Base-by-base conservation (phyloP, 2,113 vertebrate species). In the Boulengeromyrus knoepffleri region DNA sequence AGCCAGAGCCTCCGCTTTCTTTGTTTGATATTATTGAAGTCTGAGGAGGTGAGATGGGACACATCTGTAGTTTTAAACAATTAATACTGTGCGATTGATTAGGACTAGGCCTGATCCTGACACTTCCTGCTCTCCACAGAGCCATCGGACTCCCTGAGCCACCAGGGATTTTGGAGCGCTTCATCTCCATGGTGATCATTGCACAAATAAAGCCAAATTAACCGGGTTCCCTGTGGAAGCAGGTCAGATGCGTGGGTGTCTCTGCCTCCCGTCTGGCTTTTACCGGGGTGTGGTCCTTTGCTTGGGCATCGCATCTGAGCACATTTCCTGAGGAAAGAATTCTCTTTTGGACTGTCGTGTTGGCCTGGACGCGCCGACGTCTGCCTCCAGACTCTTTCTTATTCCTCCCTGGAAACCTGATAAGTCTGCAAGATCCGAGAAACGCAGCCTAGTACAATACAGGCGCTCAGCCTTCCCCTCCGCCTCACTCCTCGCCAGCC, bases 331-430 rank as follows among this genome's bases (percentile, higher is more conserved):
- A 92, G 92, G 92, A 93, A 90, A 91, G 91, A 94, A 93, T 92
- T 92, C 91, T 90, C 91, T 92, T 80, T 93, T 92, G 91, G 91
- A 90, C 62, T 39, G 62, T 52, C 46, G 66, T 62, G 53, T 90
- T 89, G 92, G 92, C 91, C 90, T 87, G 92, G 90, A 42, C 83
- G 90, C 91, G 89, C 91, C 92, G 88, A 91, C 90, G 92, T 93
- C 91, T 89, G 90, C 49, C 90, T 92, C 91, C 91, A 92, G 89
- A 92, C 91, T 89, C 88, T 91, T 93, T 93, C 88, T 90, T 93
- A 92, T 87, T 92, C 91, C 87, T 92, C 58, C 50, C 70, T 84
- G 89, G 91, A 91, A 92, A 92, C 88, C 91, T 92, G 90, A 92
- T 91, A 86, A 88, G 89, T 89, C 91, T 91, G 91, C 19, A 90